Evolutionary conservation across 2,797 vertebrate genomes (phyloP).

Genomic region (Pristis pectinata): DNA sequence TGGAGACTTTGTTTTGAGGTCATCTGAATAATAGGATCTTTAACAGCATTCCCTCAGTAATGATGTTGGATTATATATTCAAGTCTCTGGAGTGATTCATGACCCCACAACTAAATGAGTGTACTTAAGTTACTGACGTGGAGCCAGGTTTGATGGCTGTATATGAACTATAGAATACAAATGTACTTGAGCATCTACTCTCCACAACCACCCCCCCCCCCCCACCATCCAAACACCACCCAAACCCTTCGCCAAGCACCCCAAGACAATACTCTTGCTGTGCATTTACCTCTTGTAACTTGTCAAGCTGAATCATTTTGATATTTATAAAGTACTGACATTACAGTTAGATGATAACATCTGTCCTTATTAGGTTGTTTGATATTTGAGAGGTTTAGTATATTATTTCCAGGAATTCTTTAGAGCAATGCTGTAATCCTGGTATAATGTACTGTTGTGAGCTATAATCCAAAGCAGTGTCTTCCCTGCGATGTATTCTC

Average conservation of each 20-base stretch:
- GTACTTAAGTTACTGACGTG: neutral
- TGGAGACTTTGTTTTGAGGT: neutral
- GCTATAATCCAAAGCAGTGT: neutral
- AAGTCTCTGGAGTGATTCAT: neutral
- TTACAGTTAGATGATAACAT: neutral
- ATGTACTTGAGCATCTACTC: neutral
- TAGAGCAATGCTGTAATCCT: neutral
- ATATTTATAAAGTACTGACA: neutral
- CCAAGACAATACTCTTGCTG: neutral
- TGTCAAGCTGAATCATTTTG: neutral
- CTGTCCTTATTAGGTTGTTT: neutral
- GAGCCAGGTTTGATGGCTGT: neutral
- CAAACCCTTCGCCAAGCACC: too few species aligned
- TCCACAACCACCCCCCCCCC: too few species aligned
- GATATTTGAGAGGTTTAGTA: neutral
- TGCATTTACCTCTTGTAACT: neutral
- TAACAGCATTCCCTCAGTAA: neutral
- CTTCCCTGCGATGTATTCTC: neutral
- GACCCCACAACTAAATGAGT: neutral
- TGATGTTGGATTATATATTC: neutral
- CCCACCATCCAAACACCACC: too few species aligned
- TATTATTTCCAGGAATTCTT: neutral
- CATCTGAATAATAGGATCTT: neutral
- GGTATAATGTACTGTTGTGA: neutral
- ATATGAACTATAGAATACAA: neutral